Percentiles rank a stretch among this genome's conserved stretches.
Conservation (phyloP, 2,797 vertebrate species). For the Catamblyrhynchus diadema region DNA sequence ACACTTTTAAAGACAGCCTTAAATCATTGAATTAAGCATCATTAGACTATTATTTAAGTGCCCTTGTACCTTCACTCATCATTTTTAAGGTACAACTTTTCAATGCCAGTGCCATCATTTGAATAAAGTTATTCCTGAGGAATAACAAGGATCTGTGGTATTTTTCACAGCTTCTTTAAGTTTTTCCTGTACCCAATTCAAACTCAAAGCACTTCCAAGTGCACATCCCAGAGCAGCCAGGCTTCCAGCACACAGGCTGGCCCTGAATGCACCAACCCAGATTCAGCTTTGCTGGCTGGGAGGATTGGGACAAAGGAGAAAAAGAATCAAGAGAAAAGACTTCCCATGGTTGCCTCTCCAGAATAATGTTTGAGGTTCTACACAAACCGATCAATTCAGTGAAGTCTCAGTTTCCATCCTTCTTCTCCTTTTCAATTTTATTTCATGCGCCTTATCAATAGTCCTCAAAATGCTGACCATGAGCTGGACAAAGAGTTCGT, state of each 20-base stretch:
- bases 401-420: neutral
- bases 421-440: neutral
- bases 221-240: neutral
- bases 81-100: neutral
- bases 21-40: neutral
- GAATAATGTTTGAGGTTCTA: rapidly evolving
- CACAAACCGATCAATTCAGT: neutral
- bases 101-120: neutral
- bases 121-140: neutral
- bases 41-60: neutral
- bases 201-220: neutral
- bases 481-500: neutral
- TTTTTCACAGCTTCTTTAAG: neutral
- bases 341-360: neutral
- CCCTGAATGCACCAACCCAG: neutral
- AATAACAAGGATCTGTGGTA: neutral
- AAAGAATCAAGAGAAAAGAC: neutral
- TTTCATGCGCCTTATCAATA: rapidly evolving
- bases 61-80: neutral
- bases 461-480: neutral
- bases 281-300: neutral
- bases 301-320: neutral
- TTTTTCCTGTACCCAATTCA: neutral
- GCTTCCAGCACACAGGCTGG: neutral
- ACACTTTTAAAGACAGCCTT: neutral